These are phyloP conservation scores for Sinella curviseta DNA, from an alignment of 1,140 invertebrate species.

Conservation along the genomic window DNA sequence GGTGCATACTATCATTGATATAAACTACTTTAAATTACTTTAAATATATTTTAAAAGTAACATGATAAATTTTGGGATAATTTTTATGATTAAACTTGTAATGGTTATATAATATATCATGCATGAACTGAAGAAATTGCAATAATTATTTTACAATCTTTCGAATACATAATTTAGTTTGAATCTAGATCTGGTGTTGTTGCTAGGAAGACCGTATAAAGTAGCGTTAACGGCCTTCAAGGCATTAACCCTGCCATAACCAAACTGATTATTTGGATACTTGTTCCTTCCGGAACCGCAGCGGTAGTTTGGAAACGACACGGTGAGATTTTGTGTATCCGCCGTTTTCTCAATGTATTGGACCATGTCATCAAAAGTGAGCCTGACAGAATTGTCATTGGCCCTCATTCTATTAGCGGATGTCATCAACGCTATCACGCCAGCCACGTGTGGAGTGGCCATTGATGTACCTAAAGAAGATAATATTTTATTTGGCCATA, in stretches of 20 bases:
- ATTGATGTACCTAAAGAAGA: background rate
- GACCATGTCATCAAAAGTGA: background rate
- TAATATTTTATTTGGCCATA: too few species aligned
- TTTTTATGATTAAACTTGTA: too few species aligned
- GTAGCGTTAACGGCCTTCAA: background rate
- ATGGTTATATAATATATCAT: too few species aligned
- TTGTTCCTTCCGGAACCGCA: background rate
- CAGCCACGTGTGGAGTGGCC: background rate
- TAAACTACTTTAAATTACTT: too few species aligned
- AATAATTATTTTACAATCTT: too few species aligned
- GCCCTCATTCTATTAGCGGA: background rate
- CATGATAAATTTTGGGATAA: too few species aligned
- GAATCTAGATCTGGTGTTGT: too few species aligned
- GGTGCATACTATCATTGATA: too few species aligned
- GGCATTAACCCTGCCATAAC: background rate
- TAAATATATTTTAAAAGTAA: too few species aligned
- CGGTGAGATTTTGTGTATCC: background rate
- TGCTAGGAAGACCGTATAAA: background rate
- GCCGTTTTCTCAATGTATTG: background rate
- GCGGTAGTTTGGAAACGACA: background rate
- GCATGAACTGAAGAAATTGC: too few species aligned
- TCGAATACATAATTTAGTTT: too few species aligned
- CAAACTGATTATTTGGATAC: slow-evolving; percentile 8
- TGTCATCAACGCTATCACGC: background rate
- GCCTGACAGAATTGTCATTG: background rate